A percentile compares a stretch with the other conserved stretches of the same genome.
Evolutionary conservation across 1,140 invertebrate genomes (phyloP).

Genomic region (Caenorhabditis tropicalis): DNA sequence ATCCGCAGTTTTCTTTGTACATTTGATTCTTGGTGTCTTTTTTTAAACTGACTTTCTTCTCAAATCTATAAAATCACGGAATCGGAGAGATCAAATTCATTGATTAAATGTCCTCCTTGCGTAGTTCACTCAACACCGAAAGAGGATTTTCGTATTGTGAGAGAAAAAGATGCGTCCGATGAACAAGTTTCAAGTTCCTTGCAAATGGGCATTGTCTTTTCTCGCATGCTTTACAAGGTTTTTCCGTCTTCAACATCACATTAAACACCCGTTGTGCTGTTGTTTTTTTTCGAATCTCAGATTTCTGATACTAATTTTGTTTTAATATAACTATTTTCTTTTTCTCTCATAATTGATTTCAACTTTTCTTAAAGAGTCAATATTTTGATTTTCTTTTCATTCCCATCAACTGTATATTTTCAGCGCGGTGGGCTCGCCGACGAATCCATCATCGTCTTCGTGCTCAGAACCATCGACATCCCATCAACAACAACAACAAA

Average conservation of each 20-base stretch:
- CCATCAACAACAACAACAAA: neutral
- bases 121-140: neutral
- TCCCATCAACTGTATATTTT: neutral
- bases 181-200: neutral
- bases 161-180: neutral
- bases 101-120: constrained; percentile 16
- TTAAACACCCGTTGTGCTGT: neutral
- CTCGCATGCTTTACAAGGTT: neutral
- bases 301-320: too few species aligned
- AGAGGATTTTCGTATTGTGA: neutral
- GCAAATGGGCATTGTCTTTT: neutral
- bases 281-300: neutral
- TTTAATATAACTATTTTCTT: too few species aligned
- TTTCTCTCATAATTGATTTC: too few species aligned
- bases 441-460: constrained; percentile 3
- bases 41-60: neutral
- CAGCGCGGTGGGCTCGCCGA: constrained; percentile 30
- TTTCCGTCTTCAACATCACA: neutral
- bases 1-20: neutral
- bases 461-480: constrained; percentile 20
- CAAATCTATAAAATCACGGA: neutral
- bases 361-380: neutral
- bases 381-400: neutral
- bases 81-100: neutral
- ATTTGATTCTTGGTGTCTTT: neutral